Base-by-base conservation (phyloP, 2,888 invertebrate genomes). In the Ganaspis brasiliensis region DNA sequence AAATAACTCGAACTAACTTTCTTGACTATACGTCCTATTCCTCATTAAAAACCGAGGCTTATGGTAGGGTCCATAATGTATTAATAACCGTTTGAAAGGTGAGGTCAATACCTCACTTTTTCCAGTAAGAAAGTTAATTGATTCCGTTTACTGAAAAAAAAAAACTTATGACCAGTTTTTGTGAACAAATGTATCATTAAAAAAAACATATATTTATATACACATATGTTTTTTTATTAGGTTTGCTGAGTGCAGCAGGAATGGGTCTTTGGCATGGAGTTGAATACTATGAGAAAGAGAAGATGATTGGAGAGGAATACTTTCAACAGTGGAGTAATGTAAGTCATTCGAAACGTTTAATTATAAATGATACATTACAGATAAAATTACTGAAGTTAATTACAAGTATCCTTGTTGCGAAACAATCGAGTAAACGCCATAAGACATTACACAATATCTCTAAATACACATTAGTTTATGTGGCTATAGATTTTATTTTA, bases 201-300 rank as follows among this genome's bases (percentile, higher is more conserved):
- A n/a, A n/a, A n/a, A n/a, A n/a, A n/a, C n/a, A n/a, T n/a, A n/a
- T n/a, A n/a, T n/a, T n/a, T n/a, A n/a, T n/a, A n/a, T n/a, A n/a
- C n/a, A n/a, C n/a, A n/a, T n/a, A n/a, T n/a, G n/a, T n/a, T n/a
- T n/a, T n/a, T n/a, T n/a, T n/a, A n/a, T n/a, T 92, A 96, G 98
- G 98, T 92, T 92, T 98, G 80, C 92, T 98, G 87, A 96, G 97
- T 82, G 98, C 98, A 40, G 98, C 97, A 78, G 97, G 96, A 57
- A 98, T 98, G 98, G 98, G 98, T 57, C 93, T 98, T 67, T 98
- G 98, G 98, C 98, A 98, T 90, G 98, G 97, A 73, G 98, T 98
- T 35, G 98, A 98, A 92, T 98, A 98, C 92, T 98, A 97, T 89
- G 98, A 98, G 92, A 97, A 97, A 89, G 97, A 98, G 92, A 97